Evolutionary conservation across 1,140 invertebrate genomes (phyloP), one percentile per base, ranked within the genome.

Genomic region (Belonocnema kinseyi): DNA sequence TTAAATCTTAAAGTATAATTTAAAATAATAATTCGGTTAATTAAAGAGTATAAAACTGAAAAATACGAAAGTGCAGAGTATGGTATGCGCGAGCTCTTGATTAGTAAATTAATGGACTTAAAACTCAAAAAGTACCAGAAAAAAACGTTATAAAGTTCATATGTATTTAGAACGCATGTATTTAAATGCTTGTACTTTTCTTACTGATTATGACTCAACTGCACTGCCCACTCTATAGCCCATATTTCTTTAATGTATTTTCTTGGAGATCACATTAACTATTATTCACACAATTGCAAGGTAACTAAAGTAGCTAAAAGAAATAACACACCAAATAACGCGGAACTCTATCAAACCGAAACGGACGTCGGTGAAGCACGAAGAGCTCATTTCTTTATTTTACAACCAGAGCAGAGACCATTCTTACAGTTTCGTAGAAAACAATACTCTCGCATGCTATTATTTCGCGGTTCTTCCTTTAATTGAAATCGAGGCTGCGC

Each of bases 391-490:
- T 33, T 61, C 58, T 66, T 66, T 46, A 66, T 66, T 66, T 61
- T 66, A 66, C 40, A 66, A 40, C 26, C 13, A 19, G 54, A 56
- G 17, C 10, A 16, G 33, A 56, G 19, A 56, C 3, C 58, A 61
- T 40, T 61, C 26, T 61, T 61, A 66, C 4, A 66, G 46, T 66
- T 66, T 66, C 61, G 40, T 66, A 33, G 61, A 66, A 66, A 66
- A 66, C 61, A 66, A 66, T 66, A 33, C 40, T 66, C 13, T 66
- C 56, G 61, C 61, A 66, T 66, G 61, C 61, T 33, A 21, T 66
- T 66, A 66, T 66, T 66, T 66, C 61, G 61, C 61, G 33, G 26
- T 66, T 46, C 26, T 66, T 66, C n/a, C 33, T 66, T 66, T 66
- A 66, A 66, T 66, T 66, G 61, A 33, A 66, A 66, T 66, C 61